Evolutionary conservation across 2,113 vertebrate genomes (phyloP).

Genomic region (Eleginops maclovinus): DNA sequence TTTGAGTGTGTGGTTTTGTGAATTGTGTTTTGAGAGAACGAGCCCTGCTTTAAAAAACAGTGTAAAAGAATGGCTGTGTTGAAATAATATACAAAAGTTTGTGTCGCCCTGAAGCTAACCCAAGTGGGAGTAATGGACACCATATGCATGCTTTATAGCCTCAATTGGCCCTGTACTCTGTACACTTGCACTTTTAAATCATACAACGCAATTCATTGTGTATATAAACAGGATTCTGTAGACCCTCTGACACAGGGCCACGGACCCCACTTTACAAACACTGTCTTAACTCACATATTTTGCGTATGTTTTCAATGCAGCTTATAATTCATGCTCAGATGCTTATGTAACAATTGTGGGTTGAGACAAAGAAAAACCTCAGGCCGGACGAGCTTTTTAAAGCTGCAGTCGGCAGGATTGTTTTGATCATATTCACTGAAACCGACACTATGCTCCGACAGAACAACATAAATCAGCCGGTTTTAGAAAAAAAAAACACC

Average conservation of each 20-base stretch:
- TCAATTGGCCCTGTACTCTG: too few species aligned
- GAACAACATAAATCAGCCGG: too few species aligned
- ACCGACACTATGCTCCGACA: too few species aligned
- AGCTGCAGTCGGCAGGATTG: too few species aligned
- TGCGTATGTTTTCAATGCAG: neutral
- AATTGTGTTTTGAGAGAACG: too few species aligned
- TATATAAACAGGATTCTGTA: neutral
- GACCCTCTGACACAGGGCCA: neutral
- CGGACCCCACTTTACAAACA: neutral
- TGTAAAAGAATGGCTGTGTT: too few species aligned
- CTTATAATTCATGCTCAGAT: neutral
- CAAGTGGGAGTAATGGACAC: neutral
- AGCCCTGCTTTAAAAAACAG: too few species aligned
- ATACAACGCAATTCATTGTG: neutral
- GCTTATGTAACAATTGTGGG: neutral
- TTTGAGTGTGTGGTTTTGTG: too few species aligned
- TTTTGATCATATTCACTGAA: too few species aligned
- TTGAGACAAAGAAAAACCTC: neutral
- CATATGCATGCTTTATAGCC: neutral
- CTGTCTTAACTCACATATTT: neutral
- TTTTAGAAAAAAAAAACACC: too few species aligned
- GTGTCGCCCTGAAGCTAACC: neutral
- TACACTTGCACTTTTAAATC: neutral
- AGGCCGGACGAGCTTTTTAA: neutral
- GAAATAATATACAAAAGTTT: neutral